Percentiles rank a stretch among this genome's conserved stretches.
These are phyloP conservation scores for Hymenochirus boettgeri DNA, from an alignment of 2,113 vertebrate genomes.

Conservation along the genomic window DNA sequence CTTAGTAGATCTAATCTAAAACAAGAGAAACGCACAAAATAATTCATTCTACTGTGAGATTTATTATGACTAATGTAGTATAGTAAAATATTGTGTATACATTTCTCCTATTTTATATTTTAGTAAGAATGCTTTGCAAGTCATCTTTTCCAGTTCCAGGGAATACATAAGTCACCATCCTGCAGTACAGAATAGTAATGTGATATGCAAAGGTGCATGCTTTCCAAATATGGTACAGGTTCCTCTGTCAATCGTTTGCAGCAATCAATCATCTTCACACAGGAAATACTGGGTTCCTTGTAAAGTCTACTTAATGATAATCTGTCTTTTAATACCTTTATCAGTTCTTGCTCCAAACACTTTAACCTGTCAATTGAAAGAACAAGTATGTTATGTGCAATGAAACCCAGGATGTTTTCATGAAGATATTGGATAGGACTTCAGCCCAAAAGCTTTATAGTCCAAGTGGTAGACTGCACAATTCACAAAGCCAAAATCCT, in stretches of 20 bases:
- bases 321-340: conserved; percentile 60
- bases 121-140: conserved; percentile 25
- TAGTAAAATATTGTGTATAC: no score
- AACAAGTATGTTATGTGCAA: no score
- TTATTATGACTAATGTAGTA: no score
- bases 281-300: conserved; percentile 86
- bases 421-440: no score
- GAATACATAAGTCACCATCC: conserved; percentile 91
- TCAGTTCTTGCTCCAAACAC: conserved; percentile 66
- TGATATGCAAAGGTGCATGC: conserved; percentile 80
- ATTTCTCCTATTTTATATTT: no score
- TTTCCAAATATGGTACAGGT: conserved; percentile 63
- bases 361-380: conserved; percentile 75
- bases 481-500: no score
- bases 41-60: no score
- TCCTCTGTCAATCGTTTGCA: conserved; percentile 76
- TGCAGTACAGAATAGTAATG: conserved; percentile 92
- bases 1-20: no score
- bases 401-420: no score
- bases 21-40: no score
- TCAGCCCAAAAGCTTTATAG: no score
- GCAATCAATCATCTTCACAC: conserved; percentile 81
- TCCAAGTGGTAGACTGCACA: no score
- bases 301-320: conserved; percentile 76
- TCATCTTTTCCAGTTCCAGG: conserved; percentile 92